phyloP scores from a whole-genome alignment of 2,888 invertebrate genomes.

The Polietes domitor region DNA sequence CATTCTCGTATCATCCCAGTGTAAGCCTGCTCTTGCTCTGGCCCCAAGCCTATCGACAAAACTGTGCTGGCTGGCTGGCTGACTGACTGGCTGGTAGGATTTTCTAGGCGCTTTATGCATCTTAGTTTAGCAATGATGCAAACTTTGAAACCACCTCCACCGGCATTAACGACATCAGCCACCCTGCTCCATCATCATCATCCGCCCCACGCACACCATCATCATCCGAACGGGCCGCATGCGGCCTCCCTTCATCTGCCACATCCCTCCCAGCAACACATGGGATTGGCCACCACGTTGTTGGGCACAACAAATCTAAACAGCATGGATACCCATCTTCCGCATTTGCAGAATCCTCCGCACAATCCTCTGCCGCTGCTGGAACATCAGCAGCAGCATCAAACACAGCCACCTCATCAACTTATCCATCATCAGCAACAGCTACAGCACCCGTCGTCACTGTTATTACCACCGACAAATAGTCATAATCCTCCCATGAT shows the following conservation, averaged over 20 bases:
- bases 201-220: conserved; percentile 69
- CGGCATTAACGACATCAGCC: conserved; percentile 62
- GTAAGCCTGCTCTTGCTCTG: background rate
- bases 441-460: conserved; percentile 35
- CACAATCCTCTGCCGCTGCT: conserved; percentile 62
- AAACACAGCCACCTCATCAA: conserved; percentile 66
- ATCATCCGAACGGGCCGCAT: conserved; percentile 60
- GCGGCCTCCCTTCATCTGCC: conserved; percentile 47
- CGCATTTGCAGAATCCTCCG: conserved; percentile 65
- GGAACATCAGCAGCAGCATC: conserved; percentile 56
- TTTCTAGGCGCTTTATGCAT: conserved; percentile 68
- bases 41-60: background rate
- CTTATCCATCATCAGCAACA: conserved; percentile 55
- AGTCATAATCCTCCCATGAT: conserved; percentile 61
- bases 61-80: conserved; percentile 39
- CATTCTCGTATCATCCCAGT: too few species aligned
- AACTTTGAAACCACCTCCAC: conserved; percentile 78
- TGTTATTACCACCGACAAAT: conserved; percentile 65
- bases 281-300: conserved; percentile 67
- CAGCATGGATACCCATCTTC: conserved; percentile 63
- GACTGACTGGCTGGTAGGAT: too few species aligned
- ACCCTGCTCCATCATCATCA: conserved; percentile 72
- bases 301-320: conserved; percentile 64
- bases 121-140: conserved; percentile 79
- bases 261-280: conserved; percentile 57